Percentiles rank a stretch among this genome's conserved stretches.
Conservation (phyloP, 2,888 invertebrate genomes). For the Athalia cordata region DNA sequence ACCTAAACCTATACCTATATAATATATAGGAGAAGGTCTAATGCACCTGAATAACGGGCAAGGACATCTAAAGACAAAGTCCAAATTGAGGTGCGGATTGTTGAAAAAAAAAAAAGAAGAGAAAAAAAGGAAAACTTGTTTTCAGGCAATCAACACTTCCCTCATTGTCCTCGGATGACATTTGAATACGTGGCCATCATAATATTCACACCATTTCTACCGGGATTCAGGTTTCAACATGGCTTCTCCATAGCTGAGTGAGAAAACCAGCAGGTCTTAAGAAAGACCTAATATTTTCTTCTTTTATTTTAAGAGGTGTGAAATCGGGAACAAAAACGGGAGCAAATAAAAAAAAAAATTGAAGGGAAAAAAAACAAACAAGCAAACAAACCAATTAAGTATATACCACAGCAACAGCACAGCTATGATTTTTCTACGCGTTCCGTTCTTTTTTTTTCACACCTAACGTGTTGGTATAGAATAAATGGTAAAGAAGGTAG, state of each 20-base stretch:
- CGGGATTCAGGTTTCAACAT: constrained; percentile 66
- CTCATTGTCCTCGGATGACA: constrained; percentile 67
- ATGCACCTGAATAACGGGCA: constrained; percentile 43
- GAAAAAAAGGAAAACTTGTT: constrained; percentile 65
- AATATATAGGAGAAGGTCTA: constrained; percentile 16
- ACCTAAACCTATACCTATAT: background rate
- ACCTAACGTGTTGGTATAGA: no score
- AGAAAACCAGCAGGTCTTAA: constrained; percentile 54
- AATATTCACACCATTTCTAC: constrained; percentile 71
- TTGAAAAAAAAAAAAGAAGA: constrained; percentile 18
- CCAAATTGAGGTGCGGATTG: constrained; percentile 48
- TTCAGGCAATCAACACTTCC: constrained; percentile 71
- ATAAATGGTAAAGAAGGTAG: no score
- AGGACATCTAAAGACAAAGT: constrained; percentile 45
- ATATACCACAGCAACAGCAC: no score
- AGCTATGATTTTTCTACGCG: no score
- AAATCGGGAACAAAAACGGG: constrained; percentile 50
- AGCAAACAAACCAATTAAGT: no score
- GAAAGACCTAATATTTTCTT: constrained; percentile 49
- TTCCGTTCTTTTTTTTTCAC: no score
- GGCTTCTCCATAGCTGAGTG: constrained; percentile 58
- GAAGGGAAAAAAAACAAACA: no score
- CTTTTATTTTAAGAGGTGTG: constrained; percentile 56
- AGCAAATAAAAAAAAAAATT: background rate
- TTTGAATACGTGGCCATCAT: constrained; percentile 71